Evolutionary conservation across 2,797 vertebrate species (phyloP), one percentile per base, ranked within the genome.

Genomic region (Meda fulgida): DNA sequence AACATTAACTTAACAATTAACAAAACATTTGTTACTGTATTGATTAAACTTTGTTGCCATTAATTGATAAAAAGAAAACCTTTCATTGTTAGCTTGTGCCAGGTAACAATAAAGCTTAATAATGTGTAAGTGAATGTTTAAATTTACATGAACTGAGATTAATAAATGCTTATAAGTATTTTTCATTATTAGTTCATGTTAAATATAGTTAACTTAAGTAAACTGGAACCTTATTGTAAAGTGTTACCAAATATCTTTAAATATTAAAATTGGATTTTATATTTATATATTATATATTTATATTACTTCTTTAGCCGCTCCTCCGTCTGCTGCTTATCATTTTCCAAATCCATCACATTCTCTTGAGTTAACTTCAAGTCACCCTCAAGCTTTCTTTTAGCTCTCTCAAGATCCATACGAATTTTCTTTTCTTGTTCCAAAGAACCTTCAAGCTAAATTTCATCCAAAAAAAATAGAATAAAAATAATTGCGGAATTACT

Each of bases 381-480:
- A 0, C 95, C 95, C 84, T 96, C 96, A 70, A 96, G 88, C 88
- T 96, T 96, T 79, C 96, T 92, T 87, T 96, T 96, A 0, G 93
- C 94, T 55, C 96, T 83, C 86, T 96, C 96, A 48, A 96, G 91
- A 83, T 96, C 96, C 94, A 96, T 96, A 4, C 96, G 90, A 9
- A 96, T 78, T 70, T 96, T 96, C 88, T 96, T 96, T 85, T 96
- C 96, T 81, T 96, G 96, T 60, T 96, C 96, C 83, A 96, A 85
- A 2, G 96, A 96, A 0, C 96, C 94, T 34, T 96, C 96, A 0
- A 96, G 93, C 96, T 78, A 9, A 7, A 29, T 63, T 29, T 63
- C 2, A 29, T 63, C 5, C 5, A 29, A 65, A 63, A 63, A 16
- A 29, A 63, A 60, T n/a, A n/a, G 1, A 31, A 63, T 14, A 2